Evolutionary conservation across 2,113 vertebrate species (phyloP), one percentile per base, ranked within the genome.

Genomic region (Holacanthus passer): DNA sequence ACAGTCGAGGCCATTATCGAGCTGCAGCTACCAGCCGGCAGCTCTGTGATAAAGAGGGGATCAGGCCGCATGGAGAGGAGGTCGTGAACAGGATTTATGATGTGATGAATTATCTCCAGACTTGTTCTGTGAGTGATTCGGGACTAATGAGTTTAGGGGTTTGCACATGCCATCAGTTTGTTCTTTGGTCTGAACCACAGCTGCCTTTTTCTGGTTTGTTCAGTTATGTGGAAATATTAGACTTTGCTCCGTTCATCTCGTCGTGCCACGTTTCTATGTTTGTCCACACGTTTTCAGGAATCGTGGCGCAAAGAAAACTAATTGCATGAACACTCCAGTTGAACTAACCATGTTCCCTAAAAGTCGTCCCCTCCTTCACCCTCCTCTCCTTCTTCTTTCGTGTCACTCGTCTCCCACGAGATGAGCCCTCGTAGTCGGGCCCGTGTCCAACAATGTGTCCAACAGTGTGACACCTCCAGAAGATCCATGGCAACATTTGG

Each of bases 401-500:
- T 83, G 74, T 74, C 27, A 52, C 43, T 55, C 68, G 7, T 68
- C 76, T 89, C 86, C 88, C 77, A 60, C 47, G 74, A 72, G 76
- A 41, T 29, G 53, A 84, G 81, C 66, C 72, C 69, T 80, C 66
- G 32, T 17, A 53, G 10, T 52, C 60, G 50, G 88, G 81, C 77
- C n/a, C 31, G 27, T 31, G 35, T 85, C 85, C 89, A 84, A 77
- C 70, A 69, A 72, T 48, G 60, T 77, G 64, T 81, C 81, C 82
- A 72, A 73, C 70, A 77, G 43, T 60, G 63, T 78, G 90, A 89
- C 91, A 89, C 91, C 82, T 82, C 73, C 65, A 71, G 50, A 92
- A 90, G 90, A 93, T 90, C 82, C 88, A 93, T 60, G 84, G 84
- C 6, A 78, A 93, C 92, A 82, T 87, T 81, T 89, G 85, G 77